Percentiles rank a stretch among this genome's conserved stretches.
These are phyloP conservation scores for Cybosia mesomella DNA, from an alignment of 2,888 invertebrate species.

Conservation along the genomic window DNA sequence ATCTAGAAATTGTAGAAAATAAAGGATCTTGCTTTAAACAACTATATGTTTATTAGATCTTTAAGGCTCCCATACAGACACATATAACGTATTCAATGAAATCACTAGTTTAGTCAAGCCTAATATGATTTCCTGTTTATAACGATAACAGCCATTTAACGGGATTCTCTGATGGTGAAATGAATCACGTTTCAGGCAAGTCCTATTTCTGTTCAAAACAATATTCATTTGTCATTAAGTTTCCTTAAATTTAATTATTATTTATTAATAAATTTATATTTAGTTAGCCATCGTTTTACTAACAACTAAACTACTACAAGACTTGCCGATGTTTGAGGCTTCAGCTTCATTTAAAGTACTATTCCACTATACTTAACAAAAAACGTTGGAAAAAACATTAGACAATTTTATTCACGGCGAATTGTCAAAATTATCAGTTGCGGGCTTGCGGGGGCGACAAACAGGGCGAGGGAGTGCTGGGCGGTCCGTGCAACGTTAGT, in stretches of 20 bases:
- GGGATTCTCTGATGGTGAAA: slow-evolving; percentile 34
- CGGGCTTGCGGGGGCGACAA: too few species aligned
- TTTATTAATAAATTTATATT: background rate
- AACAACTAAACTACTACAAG: too few species aligned
- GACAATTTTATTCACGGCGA: too few species aligned
- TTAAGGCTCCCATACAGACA: background rate
- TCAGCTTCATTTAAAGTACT: too few species aligned
- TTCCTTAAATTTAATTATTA: background rate
- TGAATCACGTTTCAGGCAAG: slow-evolving; percentile 38
- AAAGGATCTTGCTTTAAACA: background rate
- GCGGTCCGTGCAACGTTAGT: too few species aligned
- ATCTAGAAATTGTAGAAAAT: background rate
- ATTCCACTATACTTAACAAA: too few species aligned
- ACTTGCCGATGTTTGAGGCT: background rate
- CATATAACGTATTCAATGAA: background rate
- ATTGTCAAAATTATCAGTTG: too few species aligned
- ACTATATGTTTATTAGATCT: background rate
- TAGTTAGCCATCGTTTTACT: background rate
- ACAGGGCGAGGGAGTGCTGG: too few species aligned
- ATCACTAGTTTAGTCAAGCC: background rate
- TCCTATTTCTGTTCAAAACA: slow-evolving; percentile 32
- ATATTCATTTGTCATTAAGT: slow-evolving; percentile 21
- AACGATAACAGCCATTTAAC: background rate
- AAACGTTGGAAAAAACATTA: too few species aligned
- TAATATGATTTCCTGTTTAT: background rate